Percentiles rank a stretch among this genome's conserved stretches.
phyloP scores from a whole-genome alignment of 2,888 invertebrate genomes.

The Noctuana brunneofusca region DNA sequence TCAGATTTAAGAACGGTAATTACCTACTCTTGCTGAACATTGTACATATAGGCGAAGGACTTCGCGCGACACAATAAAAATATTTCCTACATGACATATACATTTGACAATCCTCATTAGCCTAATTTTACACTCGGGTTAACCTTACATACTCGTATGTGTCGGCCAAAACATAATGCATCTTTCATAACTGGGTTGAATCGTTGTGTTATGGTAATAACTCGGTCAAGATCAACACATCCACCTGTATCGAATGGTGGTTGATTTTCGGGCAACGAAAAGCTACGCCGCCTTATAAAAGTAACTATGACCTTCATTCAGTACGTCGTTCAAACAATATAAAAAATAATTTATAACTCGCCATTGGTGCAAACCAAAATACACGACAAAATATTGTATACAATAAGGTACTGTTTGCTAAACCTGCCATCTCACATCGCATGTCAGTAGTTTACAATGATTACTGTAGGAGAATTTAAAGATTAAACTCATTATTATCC shows the following conservation, averaged over 20 bases:
- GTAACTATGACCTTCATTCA: conserved; percentile 7
- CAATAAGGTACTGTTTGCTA: conserved; percentile 8
- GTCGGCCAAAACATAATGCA: conserved; percentile 62
- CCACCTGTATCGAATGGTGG: conserved; percentile 36
- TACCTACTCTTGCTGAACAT: not conserved
- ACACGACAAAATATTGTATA: not conserved
- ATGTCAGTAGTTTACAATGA: conserved; percentile 4
- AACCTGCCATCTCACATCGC: conserved; percentile 9
- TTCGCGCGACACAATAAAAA: conserved; percentile 39
- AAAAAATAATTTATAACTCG: not conserved
- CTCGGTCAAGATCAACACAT: conserved; percentile 67
- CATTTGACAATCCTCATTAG: conserved; percentile 52
- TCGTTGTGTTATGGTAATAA: conserved; percentile 59
- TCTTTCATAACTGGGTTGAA: conserved; percentile 66
- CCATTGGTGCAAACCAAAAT: not conserved
- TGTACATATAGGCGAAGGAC: conserved; percentile 42
- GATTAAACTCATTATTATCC: conserved; percentile 1
- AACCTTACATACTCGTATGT: conserved; percentile 52
- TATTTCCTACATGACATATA: conserved; percentile 36
- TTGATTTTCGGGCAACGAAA: conserved; percentile 8
- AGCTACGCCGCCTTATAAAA: not conserved
- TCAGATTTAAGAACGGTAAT: conserved; percentile 15
- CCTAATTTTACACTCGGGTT: conserved; percentile 50
- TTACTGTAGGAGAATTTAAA: conserved; percentile 30
- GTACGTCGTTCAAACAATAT: not conserved